Evolutionary conservation across 2,888 invertebrate genomes (phyloP).

Genomic region (Anorthoa munda): DNA sequence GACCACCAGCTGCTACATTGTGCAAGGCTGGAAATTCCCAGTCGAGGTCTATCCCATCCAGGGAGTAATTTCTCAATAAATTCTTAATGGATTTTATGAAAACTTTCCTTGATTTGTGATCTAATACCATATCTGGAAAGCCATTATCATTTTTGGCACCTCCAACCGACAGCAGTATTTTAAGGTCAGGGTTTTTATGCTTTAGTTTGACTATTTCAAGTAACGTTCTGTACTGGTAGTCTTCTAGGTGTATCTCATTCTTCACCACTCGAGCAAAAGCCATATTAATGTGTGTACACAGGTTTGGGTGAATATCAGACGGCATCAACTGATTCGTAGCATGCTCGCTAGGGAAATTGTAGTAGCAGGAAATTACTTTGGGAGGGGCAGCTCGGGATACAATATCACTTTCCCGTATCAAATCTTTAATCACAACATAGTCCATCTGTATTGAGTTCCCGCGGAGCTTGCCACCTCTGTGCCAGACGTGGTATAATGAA

Average conservation of each 20-base stretch:
- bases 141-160: conserved; percentile 91
- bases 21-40: conserved; percentile 96
- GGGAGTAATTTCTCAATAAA: conserved; percentile 87
- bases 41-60: conserved; percentile 95
- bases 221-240: conserved; percentile 81
- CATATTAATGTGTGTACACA: conserved; percentile 96
- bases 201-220: conserved; percentile 90
- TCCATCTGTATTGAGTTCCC: neutral
- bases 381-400: neutral
- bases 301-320: conserved; percentile 92
- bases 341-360: conserved; percentile 89
- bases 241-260: conserved; percentile 90
- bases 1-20: conserved; percentile 54
- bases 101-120: conserved; percentile 93
- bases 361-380: conserved; percentile 92
- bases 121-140: conserved; percentile 93
- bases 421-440: conserved; percentile 6
- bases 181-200: conserved; percentile 92
- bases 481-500: conserved; percentile 21
- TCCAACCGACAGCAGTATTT: conserved; percentile 95
- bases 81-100: conserved; percentile 91
- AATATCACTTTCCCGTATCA: neutral
- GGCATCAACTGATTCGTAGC: conserved; percentile 85
- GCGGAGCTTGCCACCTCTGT: neutral
- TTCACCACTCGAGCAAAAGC: conserved; percentile 93